Percentiles rank a stretch among this genome's conserved stretches.
These are phyloP conservation scores for Equus przewalskii DNA, from an alignment of 2,113 vertebrate genomes.

Conservation along the genomic window DNA sequence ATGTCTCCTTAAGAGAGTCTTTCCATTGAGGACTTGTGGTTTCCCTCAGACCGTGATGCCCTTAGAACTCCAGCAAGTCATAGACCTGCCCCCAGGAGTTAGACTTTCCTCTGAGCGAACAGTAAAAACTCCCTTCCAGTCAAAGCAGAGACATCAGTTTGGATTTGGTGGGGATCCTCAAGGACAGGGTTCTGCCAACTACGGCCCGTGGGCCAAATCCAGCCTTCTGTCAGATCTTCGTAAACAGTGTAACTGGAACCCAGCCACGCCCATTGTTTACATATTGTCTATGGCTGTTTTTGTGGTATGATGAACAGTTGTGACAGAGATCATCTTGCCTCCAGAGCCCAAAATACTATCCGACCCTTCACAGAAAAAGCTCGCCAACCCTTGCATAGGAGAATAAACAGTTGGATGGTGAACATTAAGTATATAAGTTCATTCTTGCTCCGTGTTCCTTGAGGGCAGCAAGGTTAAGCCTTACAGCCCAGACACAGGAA, in stretches of 20 bases:
- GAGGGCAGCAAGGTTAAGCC: neutral
- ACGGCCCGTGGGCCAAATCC: rapidly evolving
- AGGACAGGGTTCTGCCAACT: neutral
- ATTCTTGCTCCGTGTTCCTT: neutral
- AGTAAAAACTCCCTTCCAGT: neutral
- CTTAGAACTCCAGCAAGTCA: neutral
- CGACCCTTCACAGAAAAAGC: neutral
- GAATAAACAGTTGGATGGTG: neutral
- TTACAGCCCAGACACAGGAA: neutral
- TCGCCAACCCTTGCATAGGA: neutral
- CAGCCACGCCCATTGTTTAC: rapidly evolving
- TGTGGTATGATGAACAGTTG: rapidly evolving
- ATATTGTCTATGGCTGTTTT: rapidly evolving
- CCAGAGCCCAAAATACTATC: neutral
- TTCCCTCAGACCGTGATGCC: neutral
- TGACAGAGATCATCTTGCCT: neutral
- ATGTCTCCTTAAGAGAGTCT: neutral
- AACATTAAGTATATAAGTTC: neutral
- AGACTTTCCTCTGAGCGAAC: too few species aligned
- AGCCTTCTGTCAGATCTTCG: neutral
- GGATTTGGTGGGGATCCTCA: neutral
- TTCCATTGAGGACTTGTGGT: neutral
- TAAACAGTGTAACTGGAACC: rapidly evolving
- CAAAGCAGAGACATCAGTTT: neutral
- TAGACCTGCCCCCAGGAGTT: neutral